Conservation (phyloP, 2,888 invertebrate genomes). For the Mactromeris polynyma region DNA sequence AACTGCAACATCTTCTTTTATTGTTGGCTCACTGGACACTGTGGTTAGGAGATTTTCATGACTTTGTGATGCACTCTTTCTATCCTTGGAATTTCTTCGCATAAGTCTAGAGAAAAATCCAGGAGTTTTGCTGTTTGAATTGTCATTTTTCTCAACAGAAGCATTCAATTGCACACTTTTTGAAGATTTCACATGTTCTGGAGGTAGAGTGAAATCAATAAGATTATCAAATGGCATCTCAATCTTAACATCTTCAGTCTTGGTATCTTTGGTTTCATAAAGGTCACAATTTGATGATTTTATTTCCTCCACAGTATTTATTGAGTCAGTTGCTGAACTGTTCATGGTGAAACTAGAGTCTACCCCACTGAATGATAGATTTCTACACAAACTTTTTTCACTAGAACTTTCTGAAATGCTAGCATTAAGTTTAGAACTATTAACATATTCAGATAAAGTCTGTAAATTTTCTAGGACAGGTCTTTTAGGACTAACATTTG, state of each 20-base stretch:
- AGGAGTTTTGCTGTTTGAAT: constrained; percentile 64
- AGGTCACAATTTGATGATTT: constrained; percentile 19
- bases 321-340: constrained; percentile 10
- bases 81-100: constrained; percentile 80
- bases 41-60: constrained; percentile 79
- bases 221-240: constrained; percentile 72
- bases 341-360: constrained; percentile 22
- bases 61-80: constrained; percentile 79
- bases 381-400: constrained; percentile 31
- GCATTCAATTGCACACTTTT: constrained; percentile 47
- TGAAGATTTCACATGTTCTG: constrained; percentile 60
- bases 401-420: background rate
- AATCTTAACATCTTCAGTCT: background rate
- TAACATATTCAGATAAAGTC: constrained; percentile 69
- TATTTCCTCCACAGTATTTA: background rate
- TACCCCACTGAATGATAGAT: constrained; percentile 29
- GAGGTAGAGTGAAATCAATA: constrained; percentile 66
- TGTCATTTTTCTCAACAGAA: constrained; percentile 43
- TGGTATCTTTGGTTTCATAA: background rate
- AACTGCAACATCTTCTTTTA: constrained; percentile 61
- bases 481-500: constrained; percentile 71
- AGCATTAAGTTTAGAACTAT: constrained; percentile 23
- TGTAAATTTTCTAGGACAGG: constrained; percentile 72
- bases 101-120: constrained; percentile 82
- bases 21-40: constrained; percentile 70